Conservation (phyloP, 2,113 vertebrate species). For the Zosterops pallidus region DNA sequence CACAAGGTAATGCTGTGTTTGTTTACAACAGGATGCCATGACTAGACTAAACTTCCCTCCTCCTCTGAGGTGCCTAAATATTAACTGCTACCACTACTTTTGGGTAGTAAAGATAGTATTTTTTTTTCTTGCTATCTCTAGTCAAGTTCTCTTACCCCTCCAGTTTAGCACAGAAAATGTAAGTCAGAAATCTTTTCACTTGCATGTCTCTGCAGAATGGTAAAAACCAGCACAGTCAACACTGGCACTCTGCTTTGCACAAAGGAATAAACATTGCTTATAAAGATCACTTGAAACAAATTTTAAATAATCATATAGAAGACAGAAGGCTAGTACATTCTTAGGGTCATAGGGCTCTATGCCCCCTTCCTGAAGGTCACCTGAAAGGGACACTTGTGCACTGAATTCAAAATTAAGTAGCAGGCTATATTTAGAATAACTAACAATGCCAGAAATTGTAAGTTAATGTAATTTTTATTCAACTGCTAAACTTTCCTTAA, state of each 20-base stretch:
- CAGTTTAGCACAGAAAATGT: background rate
- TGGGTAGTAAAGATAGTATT: background rate
- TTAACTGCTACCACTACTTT: background rate
- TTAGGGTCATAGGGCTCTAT: background rate
- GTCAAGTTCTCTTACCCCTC: background rate
- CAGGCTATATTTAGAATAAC: background rate
- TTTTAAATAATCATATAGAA: background rate
- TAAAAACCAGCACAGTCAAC: background rate
- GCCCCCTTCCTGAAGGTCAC: constrained; percentile 44
- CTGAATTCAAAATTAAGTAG: background rate
- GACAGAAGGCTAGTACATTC: background rate
- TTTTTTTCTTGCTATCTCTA: background rate
- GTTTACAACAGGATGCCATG: constrained; percentile 20
- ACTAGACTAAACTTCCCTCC: background rate
- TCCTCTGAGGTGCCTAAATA: background rate
- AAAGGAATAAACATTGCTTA: background rate
- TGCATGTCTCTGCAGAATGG: background rate
- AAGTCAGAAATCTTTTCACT: background rate
- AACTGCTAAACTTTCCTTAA: background rate
- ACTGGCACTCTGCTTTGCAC: background rate
- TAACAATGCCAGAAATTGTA: background rate
- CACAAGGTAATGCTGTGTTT: constrained; percentile 30
- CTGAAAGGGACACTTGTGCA: background rate
- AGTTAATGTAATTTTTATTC: background rate
- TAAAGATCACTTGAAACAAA: background rate